phyloP scores from a whole-genome alignment of 2,113 vertebrate species.

The Notothenia coriiceps region DNA sequence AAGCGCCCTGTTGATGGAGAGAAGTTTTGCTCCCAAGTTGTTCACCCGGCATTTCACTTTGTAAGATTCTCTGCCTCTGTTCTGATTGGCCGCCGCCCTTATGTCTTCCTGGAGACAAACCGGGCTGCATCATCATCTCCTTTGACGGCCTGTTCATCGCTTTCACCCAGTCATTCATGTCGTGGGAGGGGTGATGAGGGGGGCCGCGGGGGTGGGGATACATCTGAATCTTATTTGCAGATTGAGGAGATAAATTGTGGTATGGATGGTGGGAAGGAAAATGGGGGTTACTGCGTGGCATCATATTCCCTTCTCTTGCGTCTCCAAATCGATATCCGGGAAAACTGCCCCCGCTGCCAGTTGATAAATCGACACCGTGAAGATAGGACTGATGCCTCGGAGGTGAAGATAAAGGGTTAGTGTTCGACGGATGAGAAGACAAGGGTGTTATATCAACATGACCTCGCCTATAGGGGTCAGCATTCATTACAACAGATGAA shows the following conservation, averaged over 20 bases:
- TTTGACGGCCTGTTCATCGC: slow-evolving; percentile 78
- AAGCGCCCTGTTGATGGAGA: slow-evolving; percentile 76
- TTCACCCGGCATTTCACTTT: slow-evolving; percentile 67
- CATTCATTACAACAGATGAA: slow-evolving; percentile 66
- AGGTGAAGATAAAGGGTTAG: slow-evolving; percentile 79
- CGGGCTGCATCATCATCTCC: slow-evolving; percentile 76
- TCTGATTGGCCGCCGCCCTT: slow-evolving; percentile 75
- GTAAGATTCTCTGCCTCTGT: slow-evolving; percentile 75
- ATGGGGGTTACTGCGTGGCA: slow-evolving; percentile 70
- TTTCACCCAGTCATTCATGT: slow-evolving; percentile 81
- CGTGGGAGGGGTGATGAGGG: slow-evolving; percentile 75
- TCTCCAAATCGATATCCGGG: slow-evolving; percentile 80
- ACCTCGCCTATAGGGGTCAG: slow-evolving; percentile 78
- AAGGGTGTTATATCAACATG: slow-evolving; percentile 64
- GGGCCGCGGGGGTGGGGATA: slow-evolving; percentile 76
- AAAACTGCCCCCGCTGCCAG: slow-evolving; percentile 62
- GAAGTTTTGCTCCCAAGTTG: slow-evolving; percentile 64
- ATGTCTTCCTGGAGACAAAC: slow-evolving; percentile 74
- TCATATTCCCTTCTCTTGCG: slow-evolving; percentile 71
- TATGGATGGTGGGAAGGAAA: slow-evolving; percentile 79
- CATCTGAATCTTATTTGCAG: slow-evolving; percentile 79
- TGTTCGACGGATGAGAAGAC: slow-evolving; percentile 68
- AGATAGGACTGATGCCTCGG: slow-evolving; percentile 79
- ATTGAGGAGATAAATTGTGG: slow-evolving; percentile 74
- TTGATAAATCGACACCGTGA: slow-evolving; percentile 77